Base-by-base conservation (phyloP, 2,797 vertebrate species). In the Pseudocheirus occidentalis region DNA sequence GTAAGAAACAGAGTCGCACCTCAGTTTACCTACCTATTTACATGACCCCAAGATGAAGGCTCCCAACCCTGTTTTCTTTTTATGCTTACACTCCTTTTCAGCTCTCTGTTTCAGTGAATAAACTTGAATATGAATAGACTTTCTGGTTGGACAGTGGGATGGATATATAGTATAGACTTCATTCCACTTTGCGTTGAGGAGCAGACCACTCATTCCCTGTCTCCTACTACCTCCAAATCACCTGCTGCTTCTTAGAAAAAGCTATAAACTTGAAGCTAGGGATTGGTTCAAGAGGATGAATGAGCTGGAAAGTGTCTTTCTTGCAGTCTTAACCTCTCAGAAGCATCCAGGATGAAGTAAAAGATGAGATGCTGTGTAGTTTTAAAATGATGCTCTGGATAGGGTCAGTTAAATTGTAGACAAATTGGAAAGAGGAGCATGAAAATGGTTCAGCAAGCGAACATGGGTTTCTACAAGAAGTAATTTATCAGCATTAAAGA, bases 401-500 rank as follows among this genome's bases (percentile, higher is more conserved):
- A 89, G 34, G 91, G 56, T 96, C 27, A 0, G 59, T 90, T 54
- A 95, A 66, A 1, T 3, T 94, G 53, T 89, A 34, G 89, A 4
- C 53, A 40, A 90, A 29, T 94, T 50, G 52, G 53, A 52, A 92
- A 91, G 52, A 95, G 0, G 40, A 0, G 0, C 46, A 55, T 56
- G 92, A 90, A 91, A 40, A 91, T 40, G 53, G n/a, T 59, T 46
- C 66, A n/a, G 57, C 58, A 81, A 7, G 57, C 57, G 95, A 92
- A 94, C 54, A 55, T 0, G 59, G 56, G 56, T 94, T 91, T 13
- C 13, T 90, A 90, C 0, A 59, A 91, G 91, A 55, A 73, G 21
- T 56, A 90, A 53, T 96, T 97, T 34, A 90, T 91, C 94, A 90
- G 73, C 55, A 90, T 94, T 92, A 93, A 97, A 97, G 91, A 55